phyloP scores from a whole-genome alignment of 2,797 vertebrate species.

The Carapus acus region DNA sequence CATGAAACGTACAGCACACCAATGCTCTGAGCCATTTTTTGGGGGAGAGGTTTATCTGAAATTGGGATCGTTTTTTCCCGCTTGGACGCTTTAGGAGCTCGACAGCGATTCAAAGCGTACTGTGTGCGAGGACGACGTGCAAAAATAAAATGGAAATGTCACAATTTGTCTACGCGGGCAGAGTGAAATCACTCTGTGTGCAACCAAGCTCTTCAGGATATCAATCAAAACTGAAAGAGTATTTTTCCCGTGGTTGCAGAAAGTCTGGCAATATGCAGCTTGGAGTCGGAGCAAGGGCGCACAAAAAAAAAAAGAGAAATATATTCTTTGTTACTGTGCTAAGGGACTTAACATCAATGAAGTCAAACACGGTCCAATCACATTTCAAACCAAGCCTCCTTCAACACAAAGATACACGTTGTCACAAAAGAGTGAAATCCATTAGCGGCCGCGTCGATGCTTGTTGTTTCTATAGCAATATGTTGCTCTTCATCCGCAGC shows the following conservation, averaged over 20 bases:
- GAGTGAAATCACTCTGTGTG: neutral
- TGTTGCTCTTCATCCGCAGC: conserved; percentile 45
- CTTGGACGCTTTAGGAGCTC: too few species aligned
- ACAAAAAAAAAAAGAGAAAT: too few species aligned
- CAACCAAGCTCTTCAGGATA: neutral
- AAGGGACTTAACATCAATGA: too few species aligned
- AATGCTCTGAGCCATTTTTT: conserved; percentile 5
- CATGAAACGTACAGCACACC: too few species aligned
- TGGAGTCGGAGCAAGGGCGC: too few species aligned
- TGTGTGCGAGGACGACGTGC: neutral
- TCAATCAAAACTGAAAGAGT: too few species aligned
- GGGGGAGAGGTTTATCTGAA: neutral
- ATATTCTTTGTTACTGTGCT: too few species aligned
- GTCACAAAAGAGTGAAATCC: conserved; percentile 8
- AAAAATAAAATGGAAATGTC: neutral
- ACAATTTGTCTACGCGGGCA: neutral
- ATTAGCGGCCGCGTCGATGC: conserved; percentile 28
- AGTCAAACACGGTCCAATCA: neutral
- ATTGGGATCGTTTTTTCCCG: too few species aligned
- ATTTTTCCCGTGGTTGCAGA: too few species aligned
- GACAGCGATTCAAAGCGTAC: neutral
- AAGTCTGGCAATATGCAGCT: too few species aligned
- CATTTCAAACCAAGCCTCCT: conserved; percentile 1
- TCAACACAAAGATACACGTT: conserved; percentile 24
- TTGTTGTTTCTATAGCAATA: conserved; percentile 47